Conservation (phyloP, 2,113 vertebrate species). For the Toxotes chatareus region DNA sequence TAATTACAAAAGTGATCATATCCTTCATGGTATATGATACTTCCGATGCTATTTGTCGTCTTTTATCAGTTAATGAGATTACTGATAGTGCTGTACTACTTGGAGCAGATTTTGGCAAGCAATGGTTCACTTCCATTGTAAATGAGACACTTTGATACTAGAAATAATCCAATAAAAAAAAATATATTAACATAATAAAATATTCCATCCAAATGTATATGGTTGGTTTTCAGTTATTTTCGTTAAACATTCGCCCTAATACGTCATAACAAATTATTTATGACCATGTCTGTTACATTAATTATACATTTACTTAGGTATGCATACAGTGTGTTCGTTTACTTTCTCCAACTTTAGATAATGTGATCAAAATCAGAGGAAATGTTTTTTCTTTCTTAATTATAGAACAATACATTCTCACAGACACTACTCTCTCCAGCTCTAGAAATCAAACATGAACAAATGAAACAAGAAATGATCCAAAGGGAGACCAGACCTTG, state of each 20-base stretch:
- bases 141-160: background rate
- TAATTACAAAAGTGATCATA: constrained; percentile 28
- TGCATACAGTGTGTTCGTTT: background rate
- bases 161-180: background rate
- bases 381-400: background rate
- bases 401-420: background rate
- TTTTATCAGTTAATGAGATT: constrained; percentile 49
- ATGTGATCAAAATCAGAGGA: background rate
- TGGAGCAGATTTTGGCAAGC: background rate
- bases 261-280: constrained; percentile 8
- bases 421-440: background rate
- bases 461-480: background rate
- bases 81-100: background rate
- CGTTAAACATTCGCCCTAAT: background rate
- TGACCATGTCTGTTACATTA: background rate
- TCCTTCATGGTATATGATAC: constrained; percentile 18
- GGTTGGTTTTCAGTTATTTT: background rate
- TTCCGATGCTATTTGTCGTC: constrained; percentile 23
- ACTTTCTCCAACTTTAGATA: constrained; percentile 3
- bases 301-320: constrained; percentile 2
- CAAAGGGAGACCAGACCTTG: background rate
- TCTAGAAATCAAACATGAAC: constrained; percentile 3
- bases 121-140: background rate
- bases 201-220: background rate
- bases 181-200: background rate